Evolutionary conservation across 2,888 invertebrate species (phyloP).

Genomic region (Acronicta psi): DNA sequence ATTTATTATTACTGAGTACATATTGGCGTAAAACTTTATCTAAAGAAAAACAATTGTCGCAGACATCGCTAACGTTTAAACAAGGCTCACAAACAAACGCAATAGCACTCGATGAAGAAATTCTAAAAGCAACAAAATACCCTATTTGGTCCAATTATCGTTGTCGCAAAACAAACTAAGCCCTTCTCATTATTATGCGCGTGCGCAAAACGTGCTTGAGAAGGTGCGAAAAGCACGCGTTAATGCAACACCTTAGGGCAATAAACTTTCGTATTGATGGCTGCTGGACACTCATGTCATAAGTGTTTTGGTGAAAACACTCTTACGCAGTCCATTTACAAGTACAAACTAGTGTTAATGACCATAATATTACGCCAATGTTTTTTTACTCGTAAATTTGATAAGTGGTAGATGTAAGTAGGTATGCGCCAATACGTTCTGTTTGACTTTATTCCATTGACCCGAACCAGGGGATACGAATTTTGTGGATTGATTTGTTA

Average conservation of each 20-base stretch:
- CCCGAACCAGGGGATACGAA: slow-evolving; percentile 8
- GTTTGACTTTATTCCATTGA: slow-evolving; percentile 47
- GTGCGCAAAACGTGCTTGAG: slow-evolving; percentile 51
- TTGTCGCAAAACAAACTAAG: slow-evolving; percentile 42
- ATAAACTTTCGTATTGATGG: slow-evolving; percentile 69
- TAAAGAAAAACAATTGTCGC: slow-evolving; percentile 35
- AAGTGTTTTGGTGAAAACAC: slow-evolving; percentile 22
- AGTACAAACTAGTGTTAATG: slow-evolving; percentile 10
- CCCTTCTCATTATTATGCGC: slow-evolving; percentile 44
- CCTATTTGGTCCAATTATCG: slow-evolving; percentile 49
- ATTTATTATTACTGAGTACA: not conserved
- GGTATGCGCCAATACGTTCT: slow-evolving; percentile 11
- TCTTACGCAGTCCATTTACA: slow-evolving; percentile 7
- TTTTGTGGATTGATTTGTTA: slow-evolving; percentile 21
- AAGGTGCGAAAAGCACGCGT: slow-evolving; percentile 73
- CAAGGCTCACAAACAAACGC: slow-evolving; percentile 10
- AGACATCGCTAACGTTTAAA: slow-evolving; percentile 3
- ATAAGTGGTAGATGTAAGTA: slow-evolving; percentile 26
- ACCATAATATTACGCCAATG: slow-evolving; percentile 16
- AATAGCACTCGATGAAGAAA: slow-evolving; percentile 9
- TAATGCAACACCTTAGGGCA: slow-evolving; percentile 67
- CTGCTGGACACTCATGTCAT: slow-evolving; percentile 39
- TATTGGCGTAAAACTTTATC: slow-evolving; percentile 36
- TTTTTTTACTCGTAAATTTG: slow-evolving; percentile 32
- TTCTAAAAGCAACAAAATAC: slow-evolving; percentile 31